A percentile compares a stretch with the other conserved stretches of the same genome.
Evolutionary conservation across 2,888 invertebrate genomes (phyloP).

Genomic region (Andrena flavipes): DNA sequence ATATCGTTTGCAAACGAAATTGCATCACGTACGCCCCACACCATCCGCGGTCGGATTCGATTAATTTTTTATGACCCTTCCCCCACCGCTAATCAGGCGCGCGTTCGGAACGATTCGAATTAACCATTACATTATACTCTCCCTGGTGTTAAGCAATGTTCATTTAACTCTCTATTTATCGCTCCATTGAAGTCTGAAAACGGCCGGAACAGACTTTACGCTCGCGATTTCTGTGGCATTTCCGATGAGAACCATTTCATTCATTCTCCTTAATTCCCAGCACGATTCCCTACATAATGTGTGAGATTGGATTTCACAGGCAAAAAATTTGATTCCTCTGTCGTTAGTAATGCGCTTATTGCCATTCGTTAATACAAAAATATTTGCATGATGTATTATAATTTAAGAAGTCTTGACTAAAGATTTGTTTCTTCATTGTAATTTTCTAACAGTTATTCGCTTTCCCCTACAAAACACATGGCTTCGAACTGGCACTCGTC

Average conservation of each 20-base stretch:
- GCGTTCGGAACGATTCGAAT: slow-evolving; percentile 38
- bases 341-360: neutral
- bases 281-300: neutral
- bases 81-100: slow-evolving; percentile 34
- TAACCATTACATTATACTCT: slow-evolving; percentile 53
- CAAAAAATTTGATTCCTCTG: neutral
- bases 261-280: neutral
- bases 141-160: slow-evolving; percentile 21
- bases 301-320: neutral
- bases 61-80: slow-evolving; percentile 52
- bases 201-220: neutral
- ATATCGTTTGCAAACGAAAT: slow-evolving; percentile 50
- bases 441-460: neutral
- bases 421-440: neutral
- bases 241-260: neutral
- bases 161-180: slow-evolving; percentile 22
- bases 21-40: slow-evolving; percentile 56
- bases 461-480: slow-evolving; percentile 86
- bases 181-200: slow-evolving; percentile 9
- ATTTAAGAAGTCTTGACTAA: neutral
- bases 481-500: slow-evolving; percentile 89
- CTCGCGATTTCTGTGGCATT: neutral
- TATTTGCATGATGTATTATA: neutral
- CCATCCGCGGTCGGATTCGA: slow-evolving; percentile 45
- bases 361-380: neutral